These are phyloP conservation scores for Euglossa dilemma DNA, from an alignment of 1,140 invertebrate genomes.

Conservation along the genomic window DNA sequence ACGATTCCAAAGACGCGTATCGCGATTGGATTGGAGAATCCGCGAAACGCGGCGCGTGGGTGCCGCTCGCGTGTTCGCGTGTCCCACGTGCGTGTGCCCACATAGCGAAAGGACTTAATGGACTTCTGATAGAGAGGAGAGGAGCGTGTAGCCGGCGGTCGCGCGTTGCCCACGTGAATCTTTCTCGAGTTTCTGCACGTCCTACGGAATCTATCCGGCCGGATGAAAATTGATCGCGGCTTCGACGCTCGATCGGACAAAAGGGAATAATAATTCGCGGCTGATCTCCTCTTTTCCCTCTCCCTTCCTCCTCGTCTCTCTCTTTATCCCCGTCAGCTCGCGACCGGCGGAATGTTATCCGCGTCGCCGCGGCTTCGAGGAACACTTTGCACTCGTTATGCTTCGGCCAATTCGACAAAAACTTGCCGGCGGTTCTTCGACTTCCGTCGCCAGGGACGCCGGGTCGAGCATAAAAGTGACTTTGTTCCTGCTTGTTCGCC, in stretches of 20 bases:
- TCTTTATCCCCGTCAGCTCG: too few species aligned
- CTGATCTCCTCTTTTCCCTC: background rate
- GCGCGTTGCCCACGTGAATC: constrained; percentile 63
- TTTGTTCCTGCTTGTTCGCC: constrained; percentile 26
- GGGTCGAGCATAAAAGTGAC: constrained; percentile 43
- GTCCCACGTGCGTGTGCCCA: constrained; percentile 60
- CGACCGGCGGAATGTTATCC: constrained; percentile 4
- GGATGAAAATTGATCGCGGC: constrained; percentile 42
- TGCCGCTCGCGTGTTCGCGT: constrained; percentile 39
- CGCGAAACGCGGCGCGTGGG: constrained; percentile 58
- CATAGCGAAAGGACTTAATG: constrained; percentile 71
- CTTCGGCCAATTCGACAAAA: constrained; percentile 55
- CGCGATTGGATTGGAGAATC: constrained; percentile 42
- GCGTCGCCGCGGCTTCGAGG: constrained; percentile 44
- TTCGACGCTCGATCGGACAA: constrained; percentile 24
- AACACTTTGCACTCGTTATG: constrained; percentile 64
- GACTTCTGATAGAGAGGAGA: constrained; percentile 68
- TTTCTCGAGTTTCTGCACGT: constrained; percentile 39
- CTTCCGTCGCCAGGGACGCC: constrained; percentile 58
- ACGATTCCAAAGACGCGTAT: constrained; percentile 22
- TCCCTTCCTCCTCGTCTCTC: background rate
- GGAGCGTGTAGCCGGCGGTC: background rate
- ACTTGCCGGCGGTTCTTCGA: constrained; percentile 61
- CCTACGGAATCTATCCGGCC: constrained; percentile 25
- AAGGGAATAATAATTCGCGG: constrained; percentile 24